Evolutionary conservation across 2,113 vertebrate genomes (phyloP).

Genomic region (Poecile atricapillus): DNA sequence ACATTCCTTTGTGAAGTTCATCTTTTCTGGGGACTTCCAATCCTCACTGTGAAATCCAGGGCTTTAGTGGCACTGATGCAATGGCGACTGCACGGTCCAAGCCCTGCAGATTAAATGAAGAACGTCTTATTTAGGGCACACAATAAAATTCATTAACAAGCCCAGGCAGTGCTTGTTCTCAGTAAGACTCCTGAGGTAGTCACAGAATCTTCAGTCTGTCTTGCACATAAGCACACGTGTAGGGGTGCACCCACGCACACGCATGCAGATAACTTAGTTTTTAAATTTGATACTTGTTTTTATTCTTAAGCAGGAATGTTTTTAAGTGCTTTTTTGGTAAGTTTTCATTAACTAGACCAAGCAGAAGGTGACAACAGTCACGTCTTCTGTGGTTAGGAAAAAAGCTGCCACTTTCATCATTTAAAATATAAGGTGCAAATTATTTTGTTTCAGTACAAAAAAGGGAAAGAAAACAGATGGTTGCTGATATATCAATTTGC

Average conservation of each 20-base stretch:
- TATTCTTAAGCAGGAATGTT: not conserved
- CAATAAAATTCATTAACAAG: not conserved
- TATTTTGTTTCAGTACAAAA: not conserved
- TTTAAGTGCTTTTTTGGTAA: slow-evolving; percentile 35
- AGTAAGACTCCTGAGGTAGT: not conserved
- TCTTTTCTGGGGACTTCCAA: not conserved
- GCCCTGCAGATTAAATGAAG: not conserved
- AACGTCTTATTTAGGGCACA: not conserved
- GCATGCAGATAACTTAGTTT: not conserved
- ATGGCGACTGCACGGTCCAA: not conserved
- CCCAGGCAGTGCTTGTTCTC: not conserved
- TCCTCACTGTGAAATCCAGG: slow-evolving; percentile 24
- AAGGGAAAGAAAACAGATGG: not conserved
- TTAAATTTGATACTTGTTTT: slow-evolving; percentile 5
- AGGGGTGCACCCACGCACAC: not conserved
- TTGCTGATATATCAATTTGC: not conserved
- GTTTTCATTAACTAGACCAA: slow-evolving; percentile 11
- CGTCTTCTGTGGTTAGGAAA: not conserved
- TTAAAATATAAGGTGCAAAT: not conserved
- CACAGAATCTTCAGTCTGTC: not conserved
- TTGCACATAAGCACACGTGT: not conserved
- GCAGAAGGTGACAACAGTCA: not conserved
- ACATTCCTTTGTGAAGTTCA: slow-evolving; percentile 3
- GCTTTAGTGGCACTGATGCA: not conserved
- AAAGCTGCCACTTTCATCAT: not conserved